phyloP scores from a whole-genome alignment of 2,888 invertebrate species.

The Apamea monoglypha region DNA sequence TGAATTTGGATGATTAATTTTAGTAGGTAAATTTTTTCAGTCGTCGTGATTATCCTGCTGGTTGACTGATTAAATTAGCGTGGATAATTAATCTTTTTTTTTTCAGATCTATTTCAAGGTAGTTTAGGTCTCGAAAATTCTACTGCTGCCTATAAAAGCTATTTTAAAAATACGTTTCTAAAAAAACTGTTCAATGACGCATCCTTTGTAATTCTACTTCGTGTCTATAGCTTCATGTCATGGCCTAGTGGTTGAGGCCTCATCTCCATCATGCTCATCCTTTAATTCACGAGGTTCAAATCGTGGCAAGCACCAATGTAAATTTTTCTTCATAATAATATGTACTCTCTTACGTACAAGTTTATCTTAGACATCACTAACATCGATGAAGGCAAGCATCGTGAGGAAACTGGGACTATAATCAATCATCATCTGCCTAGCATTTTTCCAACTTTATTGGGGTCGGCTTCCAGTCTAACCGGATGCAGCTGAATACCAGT shows the following conservation, averaged over 20 bases:
- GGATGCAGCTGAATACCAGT: too few relatives aligned
- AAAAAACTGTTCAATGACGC: too few relatives aligned
- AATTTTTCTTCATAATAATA: background rate
- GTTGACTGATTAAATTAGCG: conserved; percentile 16
- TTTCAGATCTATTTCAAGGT: background rate
- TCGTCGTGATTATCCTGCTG: background rate
- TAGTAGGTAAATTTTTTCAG: background rate
- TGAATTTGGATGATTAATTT: conserved; percentile 9
- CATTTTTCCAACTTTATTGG: too few relatives aligned
- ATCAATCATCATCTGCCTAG: background rate
- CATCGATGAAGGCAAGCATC: background rate
- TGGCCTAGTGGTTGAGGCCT: background rate
- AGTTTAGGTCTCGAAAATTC: background rate
- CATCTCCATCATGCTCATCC: background rate
- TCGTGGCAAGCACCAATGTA: background rate
- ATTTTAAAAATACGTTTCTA: background rate
- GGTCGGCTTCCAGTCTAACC: too few relatives aligned
- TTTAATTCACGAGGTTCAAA: background rate
- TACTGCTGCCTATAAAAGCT: background rate
- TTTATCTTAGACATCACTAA: background rate
- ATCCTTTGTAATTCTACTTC: background rate
- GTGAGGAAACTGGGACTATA: background rate
- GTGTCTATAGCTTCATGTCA: background rate
- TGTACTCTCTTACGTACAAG: too few relatives aligned
- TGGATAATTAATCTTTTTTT: background rate